phyloP scores from a whole-genome alignment of 2,888 invertebrate species.

The Dioctria linearis region DNA sequence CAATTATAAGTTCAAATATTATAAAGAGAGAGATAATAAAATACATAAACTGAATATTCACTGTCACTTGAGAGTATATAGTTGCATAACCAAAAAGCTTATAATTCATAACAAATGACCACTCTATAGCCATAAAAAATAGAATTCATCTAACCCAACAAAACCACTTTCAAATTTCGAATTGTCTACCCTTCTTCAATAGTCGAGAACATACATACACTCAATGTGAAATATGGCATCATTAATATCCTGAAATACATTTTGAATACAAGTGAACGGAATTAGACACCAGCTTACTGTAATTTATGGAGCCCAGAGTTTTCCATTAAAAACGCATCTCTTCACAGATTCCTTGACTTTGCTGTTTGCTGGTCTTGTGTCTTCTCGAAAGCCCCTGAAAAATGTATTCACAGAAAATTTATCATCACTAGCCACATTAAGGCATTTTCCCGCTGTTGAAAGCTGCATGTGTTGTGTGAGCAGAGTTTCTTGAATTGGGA shows the following conservation, averaged over 20 bases:
- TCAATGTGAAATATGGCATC: background rate
- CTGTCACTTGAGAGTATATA: too few relatives aligned
- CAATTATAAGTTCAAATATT: too few relatives aligned
- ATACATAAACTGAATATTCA: too few relatives aligned
- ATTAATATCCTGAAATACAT: slow-evolving; percentile 21
- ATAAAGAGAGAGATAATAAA: too few relatives aligned
- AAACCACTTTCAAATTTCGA: background rate
- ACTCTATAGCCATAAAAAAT: background rate
- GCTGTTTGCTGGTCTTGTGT: background rate
- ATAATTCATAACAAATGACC: background rate
- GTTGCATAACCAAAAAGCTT: background rate
- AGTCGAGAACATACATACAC: background rate
- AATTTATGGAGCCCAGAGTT: slow-evolving; percentile 19
- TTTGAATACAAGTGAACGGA: slow-evolving; percentile 11
- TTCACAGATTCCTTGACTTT: slow-evolving; percentile 10
- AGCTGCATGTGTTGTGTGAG: background rate
- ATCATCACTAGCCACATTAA: slow-evolving; percentile 17
- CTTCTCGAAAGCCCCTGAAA: slow-evolving; percentile 10
- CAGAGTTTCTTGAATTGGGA: background rate
- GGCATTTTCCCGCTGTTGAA: background rate
- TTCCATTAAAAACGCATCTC: slow-evolving; percentile 27
- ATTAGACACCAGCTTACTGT: slow-evolving; percentile 17
- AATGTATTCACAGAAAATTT: slow-evolving; percentile 12
- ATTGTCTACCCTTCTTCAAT: background rate
- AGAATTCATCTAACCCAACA: background rate